Base-by-base conservation (phyloP, 2,888 invertebrate species). In the Harpalus rubripes region DNA sequence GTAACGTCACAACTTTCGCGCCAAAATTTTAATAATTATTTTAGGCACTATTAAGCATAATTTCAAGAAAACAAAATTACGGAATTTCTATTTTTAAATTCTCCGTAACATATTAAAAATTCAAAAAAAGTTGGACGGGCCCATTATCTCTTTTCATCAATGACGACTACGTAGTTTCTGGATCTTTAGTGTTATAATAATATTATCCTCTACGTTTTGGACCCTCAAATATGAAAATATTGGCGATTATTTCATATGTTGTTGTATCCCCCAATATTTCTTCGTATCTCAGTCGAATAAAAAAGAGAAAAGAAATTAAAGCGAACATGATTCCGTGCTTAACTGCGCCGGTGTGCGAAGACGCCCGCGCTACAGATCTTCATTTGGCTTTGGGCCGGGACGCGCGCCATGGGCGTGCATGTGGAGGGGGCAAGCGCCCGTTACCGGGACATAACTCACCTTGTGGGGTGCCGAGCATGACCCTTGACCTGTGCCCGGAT, bases 401-500 rank as follows among this genome's bases (percentile, higher is more conserved):
- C 32, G 89, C 88, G 88, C 88, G 56, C 16, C 22, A 8, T 7
- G 78, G 58, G 26, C 26, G 18, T 32, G 32, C 12, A 74, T 8
- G 39, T 5, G 8, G 15, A 76, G 16, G 68, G 41, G 39, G 41
- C 39, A 39, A 68, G 15, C 44, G 16, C 7, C 26, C 56, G 78
- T 52, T 78, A 78, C 26, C 12, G 78, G 58, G 2, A 22, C 15
- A 78, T 78, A 78, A 78, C 59, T 78, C 58, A 78, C 78, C 68
- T 12, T 41, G 32, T 32, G 12, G 72, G 41, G 16, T 7, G 15
- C 16, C 41, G 41, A 10, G 15, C 15, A 10, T 16, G 44, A n/a
- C 72, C 41, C 44, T 16, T 7, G 44, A 74, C 41, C 41, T 18
- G 68, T 68, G 68, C 72, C 7, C n/a, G 72, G 72, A 74, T 74